Percentiles rank a stretch among this genome's conserved stretches.
phyloP scores from a whole-genome alignment of 2,113 vertebrate species.

The Actenoides lindsayi region DNA sequence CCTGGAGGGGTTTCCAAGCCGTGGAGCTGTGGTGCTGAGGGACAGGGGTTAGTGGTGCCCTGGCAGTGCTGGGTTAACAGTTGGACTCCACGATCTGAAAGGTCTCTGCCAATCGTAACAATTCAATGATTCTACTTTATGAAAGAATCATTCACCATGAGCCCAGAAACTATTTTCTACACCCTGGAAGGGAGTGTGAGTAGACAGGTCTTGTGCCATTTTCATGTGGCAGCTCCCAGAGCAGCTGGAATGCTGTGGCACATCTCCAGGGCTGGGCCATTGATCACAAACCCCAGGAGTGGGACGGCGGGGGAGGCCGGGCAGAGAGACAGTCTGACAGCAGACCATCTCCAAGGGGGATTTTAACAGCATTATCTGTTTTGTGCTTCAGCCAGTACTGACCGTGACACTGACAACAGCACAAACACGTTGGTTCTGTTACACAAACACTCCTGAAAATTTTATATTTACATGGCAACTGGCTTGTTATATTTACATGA shows the following conservation, averaged over 20 bases:
- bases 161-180: not conserved
- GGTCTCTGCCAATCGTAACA: not conserved
- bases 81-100: not conserved
- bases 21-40: not conserved
- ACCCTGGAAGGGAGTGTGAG: not conserved
- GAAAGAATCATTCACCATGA: not conserved
- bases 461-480: constrained; percentile 70
- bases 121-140: not conserved
- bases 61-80: not conserved
- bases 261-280: not conserved
- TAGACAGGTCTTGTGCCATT: not conserved
- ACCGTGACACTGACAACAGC: not conserved
- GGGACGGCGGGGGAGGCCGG: accelerated
- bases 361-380: constrained; percentile 42
- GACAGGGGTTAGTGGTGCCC: not conserved
- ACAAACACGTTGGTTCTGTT: constrained; percentile 35
- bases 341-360: not conserved
- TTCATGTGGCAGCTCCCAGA: not conserved
- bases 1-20: too few relatives aligned
- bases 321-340: not conserved
- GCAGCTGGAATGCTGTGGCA: not conserved
- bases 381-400: not conserved
- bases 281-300: not conserved
- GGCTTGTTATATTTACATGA: constrained; percentile 78
- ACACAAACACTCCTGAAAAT: constrained; percentile 56